Base-by-base conservation (phyloP, 2,888 invertebrate species). In the Ophraella communa region DNA sequence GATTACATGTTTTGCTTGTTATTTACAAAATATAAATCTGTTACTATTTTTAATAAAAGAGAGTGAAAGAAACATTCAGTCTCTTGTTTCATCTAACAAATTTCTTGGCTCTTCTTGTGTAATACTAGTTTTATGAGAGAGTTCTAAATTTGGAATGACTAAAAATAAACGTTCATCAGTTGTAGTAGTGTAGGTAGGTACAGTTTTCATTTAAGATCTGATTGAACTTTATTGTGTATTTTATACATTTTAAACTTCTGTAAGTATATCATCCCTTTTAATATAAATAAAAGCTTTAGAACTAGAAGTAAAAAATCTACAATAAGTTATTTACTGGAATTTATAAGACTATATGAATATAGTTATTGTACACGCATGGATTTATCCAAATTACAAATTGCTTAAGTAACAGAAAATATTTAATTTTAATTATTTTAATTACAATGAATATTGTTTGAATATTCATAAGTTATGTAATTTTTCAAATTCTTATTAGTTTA, bases 101-200 rank as follows among this genome's bases (percentile, higher is more conserved):
- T 59, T 62, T 63, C 61, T 68, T 63, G 56, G 64, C 58, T 60
- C 56, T 49, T 55, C 14, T 59, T 51, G 33, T 55, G 52, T 57
- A 64, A 55, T 62, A 39, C 61, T 65, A 64, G 61, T 63, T 65
- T 65, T 61, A 60, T 63, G 53, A 57, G 54, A 69, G 71, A 73
- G 70, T 63, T 73, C 78, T 78, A 77, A 75, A 78, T 75, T 77
- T 78, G 77, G 77, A 73, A 73, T 66, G 65, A 71, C 76, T 77
- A 78, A 74, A 75, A 77, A 76, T 77, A 78, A 68, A 66, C 20
- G 62, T 71, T 69, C 71, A 68, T 68, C 71, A 71, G 70, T 69
- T 70, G 58, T 67, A 70, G 69, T 66, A 39, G 63, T 47, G 62
- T 64, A 59, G 51, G 59, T 64, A 60, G 70, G 66, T 64, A 65